These are phyloP conservation scores for Porphyrio hochstetteri DNA, from an alignment of 2,113 vertebrate genomes.

Conservation along the genomic window DNA sequence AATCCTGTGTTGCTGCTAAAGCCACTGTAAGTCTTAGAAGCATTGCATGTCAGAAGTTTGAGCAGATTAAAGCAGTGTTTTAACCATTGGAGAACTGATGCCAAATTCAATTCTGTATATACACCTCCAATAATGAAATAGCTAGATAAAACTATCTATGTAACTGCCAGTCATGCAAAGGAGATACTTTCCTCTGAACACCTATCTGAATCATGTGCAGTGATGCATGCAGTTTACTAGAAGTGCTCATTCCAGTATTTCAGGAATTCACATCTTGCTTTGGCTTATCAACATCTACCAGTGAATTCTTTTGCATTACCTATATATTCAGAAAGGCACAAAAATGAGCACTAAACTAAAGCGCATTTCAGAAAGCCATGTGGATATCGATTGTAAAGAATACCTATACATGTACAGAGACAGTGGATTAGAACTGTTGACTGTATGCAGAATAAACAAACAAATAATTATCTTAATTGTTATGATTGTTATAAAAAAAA, in stretches of 20 bases:
- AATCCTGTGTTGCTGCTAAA: neutral
- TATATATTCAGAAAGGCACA: neutral
- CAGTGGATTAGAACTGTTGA: neutral
- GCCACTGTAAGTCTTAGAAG: neutral
- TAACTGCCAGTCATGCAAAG: neutral
- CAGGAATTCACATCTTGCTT: neutral
- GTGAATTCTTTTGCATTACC: neutral
- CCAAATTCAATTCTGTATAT: neutral
- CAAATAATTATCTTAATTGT: neutral
- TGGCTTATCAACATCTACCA: neutral
- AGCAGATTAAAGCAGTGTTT: neutral
- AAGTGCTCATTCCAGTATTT: slow-evolving; percentile 8
- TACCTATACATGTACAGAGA: neutral
- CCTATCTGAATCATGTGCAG: neutral
- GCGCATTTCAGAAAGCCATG: neutral
- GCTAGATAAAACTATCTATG: neutral
- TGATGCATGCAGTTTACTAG: neutral
- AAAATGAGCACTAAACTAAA: neutral
- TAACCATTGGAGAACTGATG: neutral
- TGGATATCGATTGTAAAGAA: neutral
- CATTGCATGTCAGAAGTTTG: neutral
- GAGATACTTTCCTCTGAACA: neutral
- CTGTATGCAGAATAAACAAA: neutral
- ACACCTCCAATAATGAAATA: neutral
- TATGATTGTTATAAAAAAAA: neutral